Percentiles rank a stretch among this genome's conserved stretches.
phyloP scores from a whole-genome alignment of 2,888 invertebrate species.

The Thymelicus sylvestris region DNA sequence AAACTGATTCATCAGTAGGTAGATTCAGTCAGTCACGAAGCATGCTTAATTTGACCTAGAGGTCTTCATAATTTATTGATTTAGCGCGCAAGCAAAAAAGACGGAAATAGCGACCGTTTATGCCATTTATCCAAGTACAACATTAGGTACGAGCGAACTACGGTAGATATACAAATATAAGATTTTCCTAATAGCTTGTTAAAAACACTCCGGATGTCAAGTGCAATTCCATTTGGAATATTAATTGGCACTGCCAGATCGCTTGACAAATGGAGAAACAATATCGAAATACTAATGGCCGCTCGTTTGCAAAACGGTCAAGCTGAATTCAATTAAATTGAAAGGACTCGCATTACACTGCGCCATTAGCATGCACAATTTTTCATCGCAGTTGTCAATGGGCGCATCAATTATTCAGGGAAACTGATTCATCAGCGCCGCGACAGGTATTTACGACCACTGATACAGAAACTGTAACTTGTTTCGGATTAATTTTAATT shows the following conservation, averaged over 20 bases:
- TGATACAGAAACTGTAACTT: conserved; percentile 2
- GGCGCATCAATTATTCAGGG: conserved; percentile 62
- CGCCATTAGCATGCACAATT: conserved; percentile 58
- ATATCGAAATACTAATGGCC: conserved; percentile 35
- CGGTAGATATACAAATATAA: too few relatives aligned
- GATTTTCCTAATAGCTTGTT: neutral
- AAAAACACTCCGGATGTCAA: neutral
- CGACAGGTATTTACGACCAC: conserved; percentile 26
- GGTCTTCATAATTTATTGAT: too few relatives aligned
- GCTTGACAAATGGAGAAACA: conserved; percentile 31
- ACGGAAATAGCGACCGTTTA: too few relatives aligned
- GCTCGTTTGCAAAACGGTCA: conserved; percentile 35
- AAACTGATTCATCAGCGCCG: conserved; percentile 49
- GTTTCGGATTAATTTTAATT: neutral
- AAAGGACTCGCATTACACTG: conserved; percentile 50
- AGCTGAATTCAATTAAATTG: conserved; percentile 50
- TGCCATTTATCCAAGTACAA: too few relatives aligned
- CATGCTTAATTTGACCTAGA: too few relatives aligned
- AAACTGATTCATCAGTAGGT: too few relatives aligned
- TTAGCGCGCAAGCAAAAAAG: too few relatives aligned
- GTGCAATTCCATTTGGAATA: conserved; percentile 11
- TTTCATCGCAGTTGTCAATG: conserved; percentile 55
- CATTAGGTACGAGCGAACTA: too few relatives aligned
- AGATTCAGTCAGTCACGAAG: too few relatives aligned
- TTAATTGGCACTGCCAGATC: neutral